phyloP scores from a whole-genome alignment of 92 coral and sea anemone species.

The Palythoa grandiflora region DNA sequence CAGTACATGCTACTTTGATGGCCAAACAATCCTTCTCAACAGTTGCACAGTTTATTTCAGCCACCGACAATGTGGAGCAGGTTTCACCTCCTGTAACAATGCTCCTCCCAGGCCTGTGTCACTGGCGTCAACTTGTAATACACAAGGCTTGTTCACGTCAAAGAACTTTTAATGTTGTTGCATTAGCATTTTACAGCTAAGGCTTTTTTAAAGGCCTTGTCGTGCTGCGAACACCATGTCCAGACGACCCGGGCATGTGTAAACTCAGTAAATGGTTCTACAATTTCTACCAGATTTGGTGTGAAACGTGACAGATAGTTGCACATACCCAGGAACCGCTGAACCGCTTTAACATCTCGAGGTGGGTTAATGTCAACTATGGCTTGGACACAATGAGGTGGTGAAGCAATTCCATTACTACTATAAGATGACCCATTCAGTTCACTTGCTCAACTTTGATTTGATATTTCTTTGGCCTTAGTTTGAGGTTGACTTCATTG shows the following conservation, averaged over 20 bases:
- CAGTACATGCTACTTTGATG: constrained; percentile 49
- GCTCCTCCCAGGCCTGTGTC: constrained; percentile 45
- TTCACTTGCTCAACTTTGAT: neutral
- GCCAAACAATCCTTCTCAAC: constrained; percentile 59
- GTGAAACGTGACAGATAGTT: neutral
- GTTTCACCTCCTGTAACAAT: constrained; percentile 46
- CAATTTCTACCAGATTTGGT: constrained; percentile 9
- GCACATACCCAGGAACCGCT: neutral
- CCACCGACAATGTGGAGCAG: constrained; percentile 23
- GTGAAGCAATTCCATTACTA: constrained; percentile 1
- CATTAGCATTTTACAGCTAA: no score
- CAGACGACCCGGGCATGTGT: neutral
- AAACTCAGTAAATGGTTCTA: constrained; percentile 10
- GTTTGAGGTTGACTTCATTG: constrained; percentile 16
- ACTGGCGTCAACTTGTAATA: constrained; percentile 1
- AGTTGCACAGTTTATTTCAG: constrained; percentile 44
- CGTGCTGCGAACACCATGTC: constrained; percentile 28
- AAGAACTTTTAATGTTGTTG: no score
- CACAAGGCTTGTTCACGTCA: constrained; percentile 50
- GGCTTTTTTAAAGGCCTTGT: neutral
- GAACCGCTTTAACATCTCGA: neutral
- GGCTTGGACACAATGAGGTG: constrained; percentile 25
- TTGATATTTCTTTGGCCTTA: neutral
- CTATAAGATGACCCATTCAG: neutral
- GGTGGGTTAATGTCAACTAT: constrained; percentile 5